Percentiles rank a stretch among this genome's conserved stretches.
Conservation (phyloP, 1,140 invertebrate genomes). For the Brachionus angularis region DNA sequence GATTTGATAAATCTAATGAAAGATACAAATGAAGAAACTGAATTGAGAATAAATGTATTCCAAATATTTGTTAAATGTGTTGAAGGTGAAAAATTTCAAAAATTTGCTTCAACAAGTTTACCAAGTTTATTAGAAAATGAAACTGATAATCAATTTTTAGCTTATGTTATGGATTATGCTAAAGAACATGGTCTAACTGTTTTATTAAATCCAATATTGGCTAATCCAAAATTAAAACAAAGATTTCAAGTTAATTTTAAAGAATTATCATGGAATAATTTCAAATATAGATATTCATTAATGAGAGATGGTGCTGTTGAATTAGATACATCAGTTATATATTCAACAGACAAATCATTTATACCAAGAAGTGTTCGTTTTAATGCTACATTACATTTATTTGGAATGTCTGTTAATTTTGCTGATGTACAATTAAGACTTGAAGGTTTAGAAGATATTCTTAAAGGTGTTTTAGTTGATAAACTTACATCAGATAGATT, state of each 20-base stretch:
- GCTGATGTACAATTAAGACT: slow-evolving; percentile 15
- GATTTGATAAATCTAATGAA: slow-evolving; percentile 19
- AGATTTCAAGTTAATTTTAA: slow-evolving; percentile 37
- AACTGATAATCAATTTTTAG: slow-evolving; percentile 29
- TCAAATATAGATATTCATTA: slow-evolving; percentile 36
- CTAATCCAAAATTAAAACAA: slow-evolving; percentile 32
- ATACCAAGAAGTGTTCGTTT: slow-evolving; percentile 34
- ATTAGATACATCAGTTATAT: slow-evolving; percentile 39
- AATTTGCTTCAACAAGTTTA: neutral
- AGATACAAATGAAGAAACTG: slow-evolving; percentile 33
- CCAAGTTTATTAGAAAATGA: slow-evolving; percentile 3
- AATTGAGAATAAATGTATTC: slow-evolving; percentile 43
- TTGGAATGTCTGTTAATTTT: slow-evolving; percentile 42
- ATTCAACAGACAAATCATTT: slow-evolving; percentile 3
- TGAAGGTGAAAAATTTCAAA: slow-evolving; percentile 34
- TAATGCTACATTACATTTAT: slow-evolving; percentile 25
- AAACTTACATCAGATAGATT: slow-evolving; percentile 6
- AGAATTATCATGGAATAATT: slow-evolving; percentile 43
- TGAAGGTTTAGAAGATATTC: slow-evolving; percentile 30
- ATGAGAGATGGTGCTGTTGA: slow-evolving; percentile 27
- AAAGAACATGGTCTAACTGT: slow-evolving; percentile 27
- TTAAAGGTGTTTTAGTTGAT: slow-evolving; percentile 31
- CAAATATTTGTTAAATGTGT: slow-evolving; percentile 18
- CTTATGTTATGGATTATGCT: slow-evolving; percentile 37
- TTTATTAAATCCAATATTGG: slow-evolving; percentile 31